These are phyloP conservation scores for Leptopilina boulardi DNA, from an alignment of 1,140 invertebrate species.

Conservation along the genomic window DNA sequence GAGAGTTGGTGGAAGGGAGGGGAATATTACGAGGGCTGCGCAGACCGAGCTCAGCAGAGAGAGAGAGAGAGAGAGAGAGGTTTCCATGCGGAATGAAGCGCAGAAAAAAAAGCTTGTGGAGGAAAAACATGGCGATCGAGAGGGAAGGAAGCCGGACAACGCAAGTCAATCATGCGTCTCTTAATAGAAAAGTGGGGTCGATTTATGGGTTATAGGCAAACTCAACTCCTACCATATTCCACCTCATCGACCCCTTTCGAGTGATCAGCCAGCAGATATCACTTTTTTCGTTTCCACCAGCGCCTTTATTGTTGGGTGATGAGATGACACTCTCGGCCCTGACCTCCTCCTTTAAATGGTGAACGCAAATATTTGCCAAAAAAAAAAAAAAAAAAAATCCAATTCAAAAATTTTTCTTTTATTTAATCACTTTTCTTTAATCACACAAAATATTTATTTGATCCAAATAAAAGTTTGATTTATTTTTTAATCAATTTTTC, in stretches of 20 bases:
- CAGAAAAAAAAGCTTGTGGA: slow-evolving; percentile 13
- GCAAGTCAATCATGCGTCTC: slow-evolving; percentile 74
- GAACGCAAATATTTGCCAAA: no score
- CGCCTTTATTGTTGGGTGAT: slow-evolving; percentile 47
- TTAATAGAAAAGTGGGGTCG: slow-evolving; percentile 75
- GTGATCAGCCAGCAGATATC: slow-evolving; percentile 63
- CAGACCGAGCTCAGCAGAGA: slow-evolving; percentile 37
- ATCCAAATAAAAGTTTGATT: no score
- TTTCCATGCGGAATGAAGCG: slow-evolving; percentile 25
- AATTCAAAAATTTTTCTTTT: no score
- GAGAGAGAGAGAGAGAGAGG: no score
- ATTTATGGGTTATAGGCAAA: slow-evolving; percentile 75
- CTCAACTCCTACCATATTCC: slow-evolving; percentile 50
- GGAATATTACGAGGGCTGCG: slow-evolving; percentile 43
- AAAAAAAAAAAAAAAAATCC: no score
- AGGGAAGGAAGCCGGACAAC: slow-evolving; percentile 69
- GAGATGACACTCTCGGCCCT: slow-evolving; percentile 48
- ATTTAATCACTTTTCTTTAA: no score
- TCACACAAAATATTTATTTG: no score
- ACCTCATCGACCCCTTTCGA: slow-evolving; percentile 40
- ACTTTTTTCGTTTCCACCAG: slow-evolving; percentile 62
- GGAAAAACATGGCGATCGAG: slow-evolving; percentile 38
- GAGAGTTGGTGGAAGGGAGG: slow-evolving; percentile 35
- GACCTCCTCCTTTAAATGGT: slow-evolving; percentile 47
- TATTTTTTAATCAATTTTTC: no score